phyloP scores from a whole-genome alignment of 2,113 vertebrate species.

The Haemorhous mexicanus region DNA sequence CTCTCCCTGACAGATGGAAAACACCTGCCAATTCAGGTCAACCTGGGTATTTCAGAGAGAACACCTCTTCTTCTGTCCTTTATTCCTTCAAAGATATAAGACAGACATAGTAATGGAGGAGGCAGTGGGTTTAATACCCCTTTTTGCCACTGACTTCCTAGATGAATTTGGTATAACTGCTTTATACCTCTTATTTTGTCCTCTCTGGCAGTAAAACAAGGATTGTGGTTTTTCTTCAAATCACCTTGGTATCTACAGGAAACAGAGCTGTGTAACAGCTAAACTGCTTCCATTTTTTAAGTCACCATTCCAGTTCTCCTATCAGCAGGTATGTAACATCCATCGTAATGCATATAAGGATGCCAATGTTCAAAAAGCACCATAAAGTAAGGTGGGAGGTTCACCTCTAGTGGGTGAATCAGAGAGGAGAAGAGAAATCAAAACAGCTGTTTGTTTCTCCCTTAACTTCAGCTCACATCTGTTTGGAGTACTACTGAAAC shows the following conservation, averaged over 20 bases:
- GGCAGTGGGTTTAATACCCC: background rate
- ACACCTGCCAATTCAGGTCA: background rate
- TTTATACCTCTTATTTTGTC: background rate
- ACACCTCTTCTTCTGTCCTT: background rate
- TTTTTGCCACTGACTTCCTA: background rate
- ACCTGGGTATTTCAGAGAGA: background rate
- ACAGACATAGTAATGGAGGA: background rate
- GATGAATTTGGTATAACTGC: background rate
- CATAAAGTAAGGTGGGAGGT: background rate
- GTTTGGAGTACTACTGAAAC: background rate
- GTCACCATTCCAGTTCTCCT: background rate
- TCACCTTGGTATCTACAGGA: background rate
- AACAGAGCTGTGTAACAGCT: background rate
- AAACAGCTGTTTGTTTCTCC: background rate
- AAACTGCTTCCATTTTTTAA: background rate
- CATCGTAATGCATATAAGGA: background rate
- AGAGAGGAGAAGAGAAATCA: background rate
- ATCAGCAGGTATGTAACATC: background rate
- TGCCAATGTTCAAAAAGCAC: background rate
- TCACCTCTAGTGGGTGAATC: background rate
- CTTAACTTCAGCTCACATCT: background rate
- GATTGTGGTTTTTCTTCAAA: background rate
- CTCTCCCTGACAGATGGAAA: background rate
- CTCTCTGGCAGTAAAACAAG: background rate
- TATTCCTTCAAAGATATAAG: background rate